Base-by-base conservation (phyloP, 2,113 vertebrate species). In the Vanacampus margaritifer region DNA sequence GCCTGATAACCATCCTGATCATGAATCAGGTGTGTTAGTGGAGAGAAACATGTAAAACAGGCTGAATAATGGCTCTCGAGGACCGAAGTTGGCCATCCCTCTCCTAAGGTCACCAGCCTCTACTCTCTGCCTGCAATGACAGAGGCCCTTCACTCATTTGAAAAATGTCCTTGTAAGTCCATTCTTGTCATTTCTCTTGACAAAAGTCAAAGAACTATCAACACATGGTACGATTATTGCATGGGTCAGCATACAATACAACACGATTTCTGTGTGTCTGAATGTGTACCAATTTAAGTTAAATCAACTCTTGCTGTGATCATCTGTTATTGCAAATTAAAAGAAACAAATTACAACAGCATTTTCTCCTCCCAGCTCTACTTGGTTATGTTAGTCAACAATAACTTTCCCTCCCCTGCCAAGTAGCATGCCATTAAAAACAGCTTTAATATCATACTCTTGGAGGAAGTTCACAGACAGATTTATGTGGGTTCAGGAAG, bases 401-500 rank as follows among this genome's bases (percentile, higher is more conserved):
- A 69, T 74, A 78, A 58, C 74, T 64, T 68, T 69, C 67, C 69
- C 68, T 71, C 76, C 74, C 70, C 69, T 23, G 53, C 78, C 28
- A 74, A 82, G 77, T 53, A 48, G 64, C 70, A 51, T 69, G 80
- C 80, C 68, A 87, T 85, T 83, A 83, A 88, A 84, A 86, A 88
- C 83, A 85, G 76, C 63, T 75, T 87, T 90, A 90, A 89, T 90
- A 86, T 89, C 62, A 91, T 81, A 88, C 78, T 71, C 68, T 66
- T 79, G 83, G 86, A 79, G 46, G 35, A 69, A 76, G 76, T 62
- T 65, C 78, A 86, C 43, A 75, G 90, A 91, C 87, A 91, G 89
- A 91, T 91, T 91, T 91, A 92, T 91, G 84, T 86, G 86, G 82
- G 78, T 79, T 81, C 87, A 89, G 91, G 90, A 91, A 91, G 91